phyloP scores from a whole-genome alignment of 2,113 vertebrate genomes.

The Strigops habroptila region DNA sequence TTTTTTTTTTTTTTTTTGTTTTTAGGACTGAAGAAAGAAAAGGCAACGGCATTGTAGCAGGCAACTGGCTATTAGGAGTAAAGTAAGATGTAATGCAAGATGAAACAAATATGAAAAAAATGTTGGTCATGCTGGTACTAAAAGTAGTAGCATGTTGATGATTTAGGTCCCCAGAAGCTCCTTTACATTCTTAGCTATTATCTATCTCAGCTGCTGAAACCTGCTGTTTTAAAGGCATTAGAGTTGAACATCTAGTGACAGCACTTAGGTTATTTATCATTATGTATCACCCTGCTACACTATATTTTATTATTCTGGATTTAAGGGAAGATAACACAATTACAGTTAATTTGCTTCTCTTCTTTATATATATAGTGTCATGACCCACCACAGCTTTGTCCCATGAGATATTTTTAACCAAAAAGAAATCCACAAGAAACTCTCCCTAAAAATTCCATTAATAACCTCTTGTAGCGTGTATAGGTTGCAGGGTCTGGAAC shows the following conservation, averaged over 20 bases:
- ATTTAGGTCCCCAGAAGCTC: slow-evolving; percentile 66
- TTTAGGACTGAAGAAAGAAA: slow-evolving; percentile 13
- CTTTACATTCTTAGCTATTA: slow-evolving; percentile 73
- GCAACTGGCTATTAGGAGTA: slow-evolving; percentile 29
- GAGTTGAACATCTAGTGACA: slow-evolving; percentile 68
- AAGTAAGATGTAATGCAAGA: slow-evolving; percentile 50
- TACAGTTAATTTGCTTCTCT: slow-evolving; percentile 89
- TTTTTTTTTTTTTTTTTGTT: not conserved
- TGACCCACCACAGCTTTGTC: slow-evolving; percentile 85
- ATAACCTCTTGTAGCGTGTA: slow-evolving; percentile 88
- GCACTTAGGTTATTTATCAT: slow-evolving; percentile 88
- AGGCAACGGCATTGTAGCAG: not conserved
- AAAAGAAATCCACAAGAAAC: slow-evolving; percentile 85
- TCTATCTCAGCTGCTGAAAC: slow-evolving; percentile 76
- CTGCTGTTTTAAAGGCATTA: slow-evolving; percentile 79
- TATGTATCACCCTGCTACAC: slow-evolving; percentile 75
- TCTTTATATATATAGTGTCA: slow-evolving; percentile 84
- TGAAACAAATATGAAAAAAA: slow-evolving; percentile 68
- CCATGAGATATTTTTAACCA: slow-evolving; percentile 85
- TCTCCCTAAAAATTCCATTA: slow-evolving; percentile 91
- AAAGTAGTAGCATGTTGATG: slow-evolving; percentile 74
- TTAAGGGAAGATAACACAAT: slow-evolving; percentile 89
- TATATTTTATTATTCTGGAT: slow-evolving; percentile 80
- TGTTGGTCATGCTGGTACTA: slow-evolving; percentile 67
- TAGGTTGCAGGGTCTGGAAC: slow-evolving; percentile 90